Percentiles rank a stretch among this genome's conserved stretches.
Evolutionary conservation across 2,113 vertebrate genomes (phyloP).

Genomic region (Mandrillus leucophaeus): DNA sequence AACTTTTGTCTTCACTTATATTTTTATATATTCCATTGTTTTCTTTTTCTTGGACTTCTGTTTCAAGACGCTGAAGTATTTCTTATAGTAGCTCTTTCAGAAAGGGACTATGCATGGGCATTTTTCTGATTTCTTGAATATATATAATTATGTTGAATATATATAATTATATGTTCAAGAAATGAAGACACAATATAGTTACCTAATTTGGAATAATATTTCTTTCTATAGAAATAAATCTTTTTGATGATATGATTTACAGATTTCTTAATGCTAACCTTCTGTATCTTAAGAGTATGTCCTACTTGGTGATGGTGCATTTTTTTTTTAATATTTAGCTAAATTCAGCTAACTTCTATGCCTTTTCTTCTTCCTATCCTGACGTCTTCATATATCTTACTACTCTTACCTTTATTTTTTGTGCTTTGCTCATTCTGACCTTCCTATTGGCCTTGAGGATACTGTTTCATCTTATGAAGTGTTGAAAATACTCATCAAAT

Average conservation of each 20-base stretch:
- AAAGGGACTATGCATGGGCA: background rate
- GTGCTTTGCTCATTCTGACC: background rate
- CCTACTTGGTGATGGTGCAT: background rate
- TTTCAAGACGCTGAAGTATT: background rate
- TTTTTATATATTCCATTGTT: background rate
- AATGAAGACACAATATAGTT: background rate
- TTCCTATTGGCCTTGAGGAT: background rate
- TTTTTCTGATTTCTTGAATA: background rate
- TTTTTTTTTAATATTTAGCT: background rate
- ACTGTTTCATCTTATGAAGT: background rate
- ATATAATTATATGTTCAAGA: no score
- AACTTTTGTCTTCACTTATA: background rate
- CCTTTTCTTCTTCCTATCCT: background rate
- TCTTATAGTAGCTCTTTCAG: conserved; percentile 14
- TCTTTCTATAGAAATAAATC: background rate
- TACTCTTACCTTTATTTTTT: background rate
- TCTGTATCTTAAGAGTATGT: background rate
- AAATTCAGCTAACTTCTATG: background rate
- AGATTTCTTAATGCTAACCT: background rate
- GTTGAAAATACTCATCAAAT: background rate
- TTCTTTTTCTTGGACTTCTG: background rate
- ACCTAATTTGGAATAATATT: background rate
- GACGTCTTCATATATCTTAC: background rate
- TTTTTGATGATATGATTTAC: background rate
- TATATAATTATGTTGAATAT: background rate